Base-by-base conservation (phyloP, 1,140 invertebrate species). In the Meteorus sp. region DNA sequence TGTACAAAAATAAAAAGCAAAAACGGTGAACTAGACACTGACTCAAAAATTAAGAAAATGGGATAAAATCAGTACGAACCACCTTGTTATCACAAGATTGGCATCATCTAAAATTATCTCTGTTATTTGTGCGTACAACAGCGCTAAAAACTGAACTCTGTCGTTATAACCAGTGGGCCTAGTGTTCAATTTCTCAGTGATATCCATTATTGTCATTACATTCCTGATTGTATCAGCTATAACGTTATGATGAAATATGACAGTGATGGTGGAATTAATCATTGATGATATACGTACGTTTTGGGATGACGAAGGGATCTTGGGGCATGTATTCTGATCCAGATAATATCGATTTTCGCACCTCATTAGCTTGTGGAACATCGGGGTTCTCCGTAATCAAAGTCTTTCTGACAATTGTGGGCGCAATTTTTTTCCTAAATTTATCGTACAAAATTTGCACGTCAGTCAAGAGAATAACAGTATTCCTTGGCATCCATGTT, bases 381-480 rank as follows among this genome's bases (percentile, higher is more conserved):
- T 73, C 59, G 1, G 80, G 80, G 59, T 82, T 73, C 54, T 81
- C 81, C 0, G 72, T 82, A 3, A 83, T 77, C 7, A 83, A 35
- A 3, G 79, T 81, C 59, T 75, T 78, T 25, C 69, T 72, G 6
- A 59, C 75, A 62, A 81, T 77, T 2, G 63, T 69, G 25, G 78
- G 43, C 0, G 27, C 41, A 1, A 17, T 70, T 56, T 69, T 72
- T 33, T 78, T 79, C 23, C 69, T 73, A 44, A 70, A 82, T 27
- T 65, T 66, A 55, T 79, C 73, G 53, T 70, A 81, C 8, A 63
- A 61, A 9, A 83, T 59, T 5, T 62, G 61, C n/a, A 73, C 69
- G 50, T 83, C 77, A 0, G 74, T 67, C 3, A 83, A 64, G 35
- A 80, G 78, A 7, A 83, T 61, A 43, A 78, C 70, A 25, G 73